Evolutionary conservation across 1,140 invertebrate genomes (phyloP), one percentile per base, ranked within the genome.

Genomic region (Drepana arcuata): DNA sequence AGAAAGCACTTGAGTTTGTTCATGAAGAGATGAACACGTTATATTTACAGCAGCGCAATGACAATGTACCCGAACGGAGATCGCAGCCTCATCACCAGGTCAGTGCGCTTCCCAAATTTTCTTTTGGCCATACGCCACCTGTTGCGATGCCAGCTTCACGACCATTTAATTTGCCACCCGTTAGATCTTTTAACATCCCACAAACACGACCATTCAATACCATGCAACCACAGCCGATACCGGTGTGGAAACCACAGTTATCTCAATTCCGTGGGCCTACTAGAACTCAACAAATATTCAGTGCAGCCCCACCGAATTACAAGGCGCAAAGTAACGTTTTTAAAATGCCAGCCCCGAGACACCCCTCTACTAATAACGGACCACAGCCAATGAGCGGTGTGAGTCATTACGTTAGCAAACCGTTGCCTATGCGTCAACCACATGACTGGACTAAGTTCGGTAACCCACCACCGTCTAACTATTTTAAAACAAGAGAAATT

Each of bases 401-500:
- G 13, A 38, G 33, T 12, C 41, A 43, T n/a, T 55, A 41, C 18
- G 40, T 32, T 2, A 4, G 34, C 3, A 55, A 41, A 33, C 35
- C 39, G 0, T 16, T 55, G 7, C 35, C 38, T 9, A 46, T n/a
- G 23, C 14, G 35, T 1, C 7, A 23, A 9, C 34, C 32, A 16
- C 40, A 52, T 34, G 44, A 52, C 29, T 52, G 49, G 49, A 14
- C 11, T 16, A 40, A 21, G 13, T 16, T 13, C 12, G 49, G 49
- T 9, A 52, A 52, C 18, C 49, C 49, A 16, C 49, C 49, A 11
- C 44, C 49, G 7, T 31, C 39, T 24, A 52, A 48, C 21, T 52
- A 52, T 25, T 52, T 48, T 27, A 48, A 48, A 18, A 21, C 32
- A 18, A 34, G 31, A 10, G 49, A 52, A 18, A 3, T 52, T 7